Evolutionary conservation across 2,797 vertebrate genomes (phyloP).

Genomic region (Amblyraja radiata): DNA sequence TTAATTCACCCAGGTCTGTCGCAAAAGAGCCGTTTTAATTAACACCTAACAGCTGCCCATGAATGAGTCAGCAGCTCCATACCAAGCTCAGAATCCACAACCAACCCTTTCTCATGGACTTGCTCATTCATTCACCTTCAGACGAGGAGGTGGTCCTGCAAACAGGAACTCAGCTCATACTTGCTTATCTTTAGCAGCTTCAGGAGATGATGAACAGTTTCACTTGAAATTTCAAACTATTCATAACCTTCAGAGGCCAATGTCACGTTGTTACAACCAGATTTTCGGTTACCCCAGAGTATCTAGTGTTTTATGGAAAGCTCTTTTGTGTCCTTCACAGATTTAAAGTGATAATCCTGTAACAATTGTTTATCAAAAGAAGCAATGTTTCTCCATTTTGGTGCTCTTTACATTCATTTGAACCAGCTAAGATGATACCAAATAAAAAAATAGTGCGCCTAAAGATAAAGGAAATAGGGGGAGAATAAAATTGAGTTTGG

Average conservation of each 20-base stretch:
- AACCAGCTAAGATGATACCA: background rate
- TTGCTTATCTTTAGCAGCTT: background rate
- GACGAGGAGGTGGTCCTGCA: background rate
- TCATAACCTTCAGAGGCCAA: background rate
- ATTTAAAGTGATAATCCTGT: background rate
- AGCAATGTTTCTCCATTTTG: background rate
- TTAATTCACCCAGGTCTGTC: too few relatives aligned
- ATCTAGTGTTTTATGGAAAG: background rate
- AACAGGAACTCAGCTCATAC: background rate
- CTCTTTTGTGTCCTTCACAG: background rate
- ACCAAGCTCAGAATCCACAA: background rate
- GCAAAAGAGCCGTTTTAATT: background rate
- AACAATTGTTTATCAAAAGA: background rate
- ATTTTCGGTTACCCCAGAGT: background rate
- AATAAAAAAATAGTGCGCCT: background rate
- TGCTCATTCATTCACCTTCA: background rate
- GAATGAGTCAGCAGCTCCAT: background rate
- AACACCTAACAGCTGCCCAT: background rate
- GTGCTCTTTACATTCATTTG: too few relatives aligned
- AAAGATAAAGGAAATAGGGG: background rate
- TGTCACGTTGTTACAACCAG: background rate
- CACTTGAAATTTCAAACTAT: background rate
- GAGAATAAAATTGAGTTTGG: too few relatives aligned
- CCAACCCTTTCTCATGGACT: background rate
- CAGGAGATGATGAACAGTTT: background rate